Evolutionary conservation across 1,140 invertebrate species (phyloP).

Genomic region (Drosophila cardini): DNA sequence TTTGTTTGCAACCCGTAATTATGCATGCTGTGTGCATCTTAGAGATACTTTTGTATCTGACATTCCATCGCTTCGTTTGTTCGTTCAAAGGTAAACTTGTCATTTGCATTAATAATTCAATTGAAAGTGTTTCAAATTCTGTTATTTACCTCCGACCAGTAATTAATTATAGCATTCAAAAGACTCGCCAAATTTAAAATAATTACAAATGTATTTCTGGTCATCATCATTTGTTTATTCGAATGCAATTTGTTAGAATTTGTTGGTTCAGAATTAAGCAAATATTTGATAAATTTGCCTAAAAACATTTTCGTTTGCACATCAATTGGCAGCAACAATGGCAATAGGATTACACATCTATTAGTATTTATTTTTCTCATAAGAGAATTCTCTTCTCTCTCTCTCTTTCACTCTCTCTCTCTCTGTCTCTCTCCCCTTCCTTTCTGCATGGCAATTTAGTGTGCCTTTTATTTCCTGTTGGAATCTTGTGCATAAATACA

Average conservation of each 20-base stretch:
- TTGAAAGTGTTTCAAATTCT: conserved; percentile 23
- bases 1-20: conserved; percentile 47
- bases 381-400: neutral
- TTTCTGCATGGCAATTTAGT: neutral
- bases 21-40: conserved; percentile 31
- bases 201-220: conserved; percentile 34
- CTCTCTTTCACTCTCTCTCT: neutral
- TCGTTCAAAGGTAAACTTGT: conserved; percentile 46
- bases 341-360: conserved; percentile 10
- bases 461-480: conserved; percentile 3
- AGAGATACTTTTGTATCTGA: conserved; percentile 42
- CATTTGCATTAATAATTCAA: conserved; percentile 72
- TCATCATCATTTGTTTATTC: conserved; percentile 45
- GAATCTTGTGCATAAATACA: conserved; percentile 11
- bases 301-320: conserved; percentile 11
- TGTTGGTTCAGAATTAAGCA: conserved; percentile 34
- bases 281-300: conserved; percentile 65
- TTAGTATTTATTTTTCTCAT: neutral
- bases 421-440: no score
- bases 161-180: conserved; percentile 52
- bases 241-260: conserved; percentile 36
- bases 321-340: conserved; percentile 11
- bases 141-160: conserved; percentile 45
- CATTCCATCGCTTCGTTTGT: conserved; percentile 1
- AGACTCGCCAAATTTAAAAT: conserved; percentile 7